These are phyloP conservation scores for Dynastes hyllus DNA, from an alignment of 2,888 invertebrate species.

Conservation along the genomic window DNA sequence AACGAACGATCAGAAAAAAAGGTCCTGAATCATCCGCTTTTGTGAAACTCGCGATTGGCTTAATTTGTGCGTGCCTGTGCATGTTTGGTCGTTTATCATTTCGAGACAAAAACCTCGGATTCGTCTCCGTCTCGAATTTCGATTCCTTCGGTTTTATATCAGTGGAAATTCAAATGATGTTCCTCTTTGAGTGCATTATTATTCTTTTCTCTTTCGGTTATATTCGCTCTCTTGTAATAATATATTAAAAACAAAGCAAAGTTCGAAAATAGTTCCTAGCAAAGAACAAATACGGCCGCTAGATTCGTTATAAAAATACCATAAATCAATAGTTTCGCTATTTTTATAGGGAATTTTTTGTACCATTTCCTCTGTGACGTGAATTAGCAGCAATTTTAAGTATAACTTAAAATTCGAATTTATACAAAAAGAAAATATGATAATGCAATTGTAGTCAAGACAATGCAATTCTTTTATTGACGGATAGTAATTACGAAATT, in stretches of 20 bases:
- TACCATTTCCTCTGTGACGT: neutral
- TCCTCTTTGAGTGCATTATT: neutral
- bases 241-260: neutral
- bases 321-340: neutral
- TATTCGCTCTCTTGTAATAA: neutral
- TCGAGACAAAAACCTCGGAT: constrained; percentile 12
- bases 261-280: neutral
- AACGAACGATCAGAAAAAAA: constrained; percentile 7
- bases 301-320: neutral
- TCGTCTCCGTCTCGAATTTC: neutral
- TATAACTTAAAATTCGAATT: no score
- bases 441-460: no score
- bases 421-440: no score
- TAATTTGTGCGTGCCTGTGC: constrained; percentile 16
- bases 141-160: neutral
- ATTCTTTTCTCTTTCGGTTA: neutral
- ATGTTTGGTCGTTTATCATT: constrained; percentile 32
- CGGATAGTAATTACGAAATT: no score
- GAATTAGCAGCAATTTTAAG: no score
- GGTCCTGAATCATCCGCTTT: constrained; percentile 12
- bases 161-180: neutral
- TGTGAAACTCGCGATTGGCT: constrained; percentile 21
- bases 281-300: neutral
- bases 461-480: no score
- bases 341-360: neutral